A percentile compares a stretch with the other conserved stretches of the same genome.
These are phyloP conservation scores for Galerucella pusilla DNA, from an alignment of 2,888 invertebrate genomes.

Conservation along the genomic window DNA sequence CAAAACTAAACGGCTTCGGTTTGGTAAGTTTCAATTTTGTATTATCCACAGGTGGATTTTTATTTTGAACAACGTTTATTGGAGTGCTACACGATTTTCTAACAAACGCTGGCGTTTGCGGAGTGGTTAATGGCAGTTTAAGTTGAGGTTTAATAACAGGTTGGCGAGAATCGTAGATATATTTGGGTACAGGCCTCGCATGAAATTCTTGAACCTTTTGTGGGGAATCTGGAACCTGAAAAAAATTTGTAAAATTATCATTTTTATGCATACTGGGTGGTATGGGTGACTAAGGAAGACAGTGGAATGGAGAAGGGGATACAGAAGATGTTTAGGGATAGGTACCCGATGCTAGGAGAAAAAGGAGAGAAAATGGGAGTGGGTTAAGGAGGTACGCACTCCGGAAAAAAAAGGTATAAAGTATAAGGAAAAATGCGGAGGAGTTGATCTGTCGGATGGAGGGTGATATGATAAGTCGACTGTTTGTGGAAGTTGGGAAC, in stretches of 20 bases:
- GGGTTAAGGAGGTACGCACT: too few relatives aligned
- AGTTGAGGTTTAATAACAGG: constrained; percentile 53
- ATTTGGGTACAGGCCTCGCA: constrained; percentile 73
- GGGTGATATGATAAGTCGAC: too few relatives aligned
- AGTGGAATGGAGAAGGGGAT: too few relatives aligned
- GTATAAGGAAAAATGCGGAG: too few relatives aligned
- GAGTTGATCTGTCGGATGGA: too few relatives aligned
- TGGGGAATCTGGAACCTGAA: constrained; percentile 31
- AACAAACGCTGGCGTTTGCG: constrained; percentile 51
- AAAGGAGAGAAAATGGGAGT: too few relatives aligned
- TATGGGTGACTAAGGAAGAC: too few relatives aligned
- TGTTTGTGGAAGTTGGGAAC: too few relatives aligned
- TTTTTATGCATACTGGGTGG: too few relatives aligned
- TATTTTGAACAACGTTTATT: not conserved
- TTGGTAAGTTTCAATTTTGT: constrained; percentile 41
- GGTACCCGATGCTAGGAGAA: too few relatives aligned
- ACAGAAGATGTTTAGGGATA: too few relatives aligned
- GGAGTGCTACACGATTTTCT: constrained; percentile 34
- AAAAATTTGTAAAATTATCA: not conserved
- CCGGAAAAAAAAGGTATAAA: too few relatives aligned
- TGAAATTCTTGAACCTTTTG: constrained; percentile 63
- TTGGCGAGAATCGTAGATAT: constrained; percentile 63
- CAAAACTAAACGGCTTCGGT: constrained; percentile 76
- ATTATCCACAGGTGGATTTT: constrained; percentile 10
- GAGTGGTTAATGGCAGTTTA: constrained; percentile 37